Evolutionary conservation across 2,888 invertebrate genomes (phyloP).

Genomic region (Plebejus melissa): DNA sequence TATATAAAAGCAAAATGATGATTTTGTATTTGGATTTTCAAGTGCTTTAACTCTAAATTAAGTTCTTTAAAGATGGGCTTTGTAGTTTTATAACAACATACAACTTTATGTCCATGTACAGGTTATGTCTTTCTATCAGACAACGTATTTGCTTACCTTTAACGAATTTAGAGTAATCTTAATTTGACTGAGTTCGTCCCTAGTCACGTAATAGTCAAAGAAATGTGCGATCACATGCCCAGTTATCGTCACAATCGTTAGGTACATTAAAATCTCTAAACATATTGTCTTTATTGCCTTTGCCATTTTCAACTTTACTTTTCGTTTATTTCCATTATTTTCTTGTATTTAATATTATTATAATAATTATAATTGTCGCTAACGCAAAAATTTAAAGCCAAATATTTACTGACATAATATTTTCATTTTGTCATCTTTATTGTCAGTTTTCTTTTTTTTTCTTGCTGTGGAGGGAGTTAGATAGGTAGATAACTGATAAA

Average conservation of each 20-base stretch:
- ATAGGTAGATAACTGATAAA: no score
- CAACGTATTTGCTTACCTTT: constrained; percentile 46
- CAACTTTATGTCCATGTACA: not conserved
- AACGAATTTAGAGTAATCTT: constrained; percentile 52
- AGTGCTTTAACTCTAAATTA: no score
- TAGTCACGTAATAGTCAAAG: constrained; percentile 57
- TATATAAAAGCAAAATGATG: no score
- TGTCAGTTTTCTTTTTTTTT: not conserved
- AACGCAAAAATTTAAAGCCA: not conserved
- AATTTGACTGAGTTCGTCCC: constrained; percentile 50
- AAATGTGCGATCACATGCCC: constrained; percentile 55
- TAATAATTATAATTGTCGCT: not conserved
- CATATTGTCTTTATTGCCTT: constrained; percentile 44
- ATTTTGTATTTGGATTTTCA: no score
- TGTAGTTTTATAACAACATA: not conserved
- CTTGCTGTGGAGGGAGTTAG: no score
- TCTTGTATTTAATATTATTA: not conserved
- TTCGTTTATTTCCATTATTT: not conserved
- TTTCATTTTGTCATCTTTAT: not conserved
- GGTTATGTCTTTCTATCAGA: not conserved
- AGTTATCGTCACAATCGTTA: constrained; percentile 49
- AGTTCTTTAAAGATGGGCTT: not conserved
- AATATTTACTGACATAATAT: not conserved
- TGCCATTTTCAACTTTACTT: constrained; percentile 44
- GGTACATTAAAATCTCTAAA: constrained; percentile 49